Evolutionary conservation across 2,113 vertebrate genomes (phyloP), one percentile per base, ranked within the genome.

Genomic region (Menidia beryllina): DNA sequence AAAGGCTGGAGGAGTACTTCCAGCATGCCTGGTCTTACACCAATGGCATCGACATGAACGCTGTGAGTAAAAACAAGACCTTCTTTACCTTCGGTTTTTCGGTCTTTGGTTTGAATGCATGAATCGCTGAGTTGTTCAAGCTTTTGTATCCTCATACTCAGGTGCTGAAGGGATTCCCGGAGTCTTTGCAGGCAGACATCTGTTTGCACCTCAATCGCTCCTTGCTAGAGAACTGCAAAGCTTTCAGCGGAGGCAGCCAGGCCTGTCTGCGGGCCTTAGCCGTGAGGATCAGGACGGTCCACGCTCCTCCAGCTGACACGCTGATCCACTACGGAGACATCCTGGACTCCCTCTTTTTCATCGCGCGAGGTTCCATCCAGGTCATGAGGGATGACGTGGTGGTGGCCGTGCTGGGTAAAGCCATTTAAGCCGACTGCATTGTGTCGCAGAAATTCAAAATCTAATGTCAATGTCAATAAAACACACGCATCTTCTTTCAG

Each of bases 1-100:
- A 96, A 79, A 94, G 95, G 54, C 94, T 99, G n/a, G 96, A 98
- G 81, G 97, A 99, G 68, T 98, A 99, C 66, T 99, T 99, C 83
- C 97, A 99, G 79, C 97, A 98, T 0, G 96, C 97, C 82, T 99
- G 97, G 97, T 97, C 96, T 75, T 98, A 98, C 91, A 98, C 97
- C 74, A 99, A 98, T 0, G 97, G 97, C 86, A 98, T 98, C 2
- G 95, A 99, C 88, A 99, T 99, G 97, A 99, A 98, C 0, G 97
- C 95, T n/a, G 98, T 99, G 87, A 94, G 83, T 68, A 39, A 58
- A 41, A 6, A 50, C 17, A 53, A 60, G 19, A 7, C 5, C 12
- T 1, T 12, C 14, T n/a, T 34, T 17, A 20, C 15, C 6, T 36
- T 19, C 2, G 9, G 19, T n/a, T 25, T 13, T 1, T 34, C 30